These are phyloP conservation scores for Macropus fuliginosus DNA, from an alignment of 2,797 vertebrate species.

Conservation along the genomic window DNA sequence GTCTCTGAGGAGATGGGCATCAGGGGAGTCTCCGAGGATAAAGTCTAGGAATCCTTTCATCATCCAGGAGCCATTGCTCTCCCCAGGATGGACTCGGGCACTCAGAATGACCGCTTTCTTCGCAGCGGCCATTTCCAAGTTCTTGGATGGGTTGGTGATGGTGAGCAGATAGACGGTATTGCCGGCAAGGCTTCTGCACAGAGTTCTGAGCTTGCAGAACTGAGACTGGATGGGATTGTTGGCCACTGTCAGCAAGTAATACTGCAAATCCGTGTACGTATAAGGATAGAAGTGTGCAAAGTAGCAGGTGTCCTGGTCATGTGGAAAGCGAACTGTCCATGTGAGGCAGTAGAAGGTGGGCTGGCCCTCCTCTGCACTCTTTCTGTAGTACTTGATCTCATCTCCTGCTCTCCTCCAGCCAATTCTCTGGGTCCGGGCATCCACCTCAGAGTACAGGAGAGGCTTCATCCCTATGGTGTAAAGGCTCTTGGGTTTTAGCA, in stretches of 20 bases:
- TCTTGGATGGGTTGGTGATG: slow-evolving; percentile 84
- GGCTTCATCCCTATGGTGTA: slow-evolving; percentile 92
- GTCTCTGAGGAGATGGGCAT: slow-evolving; percentile 91
- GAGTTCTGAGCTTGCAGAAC: slow-evolving; percentile 88
- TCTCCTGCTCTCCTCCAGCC: slow-evolving; percentile 90
- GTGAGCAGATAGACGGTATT: slow-evolving; percentile 92
- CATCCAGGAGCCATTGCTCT: slow-evolving; percentile 94
- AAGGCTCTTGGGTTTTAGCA: slow-evolving; percentile 93
- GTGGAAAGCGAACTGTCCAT: slow-evolving; percentile 91
- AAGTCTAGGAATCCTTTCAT: slow-evolving; percentile 95
- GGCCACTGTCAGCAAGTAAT: slow-evolving; percentile 86
- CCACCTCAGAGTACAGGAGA: slow-evolving; percentile 92
- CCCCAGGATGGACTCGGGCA: slow-evolving; percentile 93
- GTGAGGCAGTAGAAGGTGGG: slow-evolving; percentile 88
- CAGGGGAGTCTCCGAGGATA: slow-evolving; percentile 89
- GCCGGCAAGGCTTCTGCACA: slow-evolving; percentile 93
- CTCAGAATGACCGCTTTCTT: slow-evolving; percentile 93
- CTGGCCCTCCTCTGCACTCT: slow-evolving; percentile 71
- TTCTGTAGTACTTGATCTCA: slow-evolving; percentile 89
- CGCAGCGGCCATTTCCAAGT: slow-evolving; percentile 63
- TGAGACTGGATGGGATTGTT: slow-evolving; percentile 84
- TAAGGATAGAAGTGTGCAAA: slow-evolving; percentile 96
- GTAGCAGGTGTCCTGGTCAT: slow-evolving; percentile 92
- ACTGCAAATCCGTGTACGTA: slow-evolving; percentile 92
- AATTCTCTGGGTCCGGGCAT: slow-evolving; percentile 82